These are phyloP conservation scores for Rhynchotus rufescens DNA, from an alignment of 2,797 vertebrate genomes.

Conservation along the genomic window DNA sequence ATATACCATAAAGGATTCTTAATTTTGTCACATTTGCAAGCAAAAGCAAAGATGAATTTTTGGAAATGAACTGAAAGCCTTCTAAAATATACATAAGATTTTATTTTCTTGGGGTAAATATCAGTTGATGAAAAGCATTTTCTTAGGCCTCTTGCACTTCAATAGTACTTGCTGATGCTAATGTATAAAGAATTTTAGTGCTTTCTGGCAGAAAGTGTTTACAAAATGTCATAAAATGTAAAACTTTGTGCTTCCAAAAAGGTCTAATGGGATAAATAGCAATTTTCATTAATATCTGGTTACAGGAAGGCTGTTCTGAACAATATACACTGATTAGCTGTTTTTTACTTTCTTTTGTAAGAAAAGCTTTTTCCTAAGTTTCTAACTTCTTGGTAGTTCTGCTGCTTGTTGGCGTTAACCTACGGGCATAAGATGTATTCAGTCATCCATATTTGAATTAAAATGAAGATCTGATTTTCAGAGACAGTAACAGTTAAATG, in stretches of 20 bases:
- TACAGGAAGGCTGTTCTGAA: background rate
- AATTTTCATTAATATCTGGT: constrained; percentile 8
- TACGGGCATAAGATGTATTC: constrained; percentile 40
- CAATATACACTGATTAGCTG: constrained; percentile 11
- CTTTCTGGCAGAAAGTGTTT: constrained; percentile 28
- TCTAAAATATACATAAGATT: background rate
- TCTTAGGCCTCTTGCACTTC: background rate
- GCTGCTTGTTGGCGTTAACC: background rate
- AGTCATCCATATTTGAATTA: constrained; percentile 58
- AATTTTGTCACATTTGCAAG: constrained; percentile 27
- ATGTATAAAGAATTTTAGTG: constrained; percentile 18
- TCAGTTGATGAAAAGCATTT: constrained; percentile 46
- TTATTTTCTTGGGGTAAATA: constrained; percentile 23
- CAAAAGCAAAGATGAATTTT: background rate
- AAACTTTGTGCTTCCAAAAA: constrained; percentile 30
- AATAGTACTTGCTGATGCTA: constrained; percentile 11
- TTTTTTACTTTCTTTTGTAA: too few relatives aligned
- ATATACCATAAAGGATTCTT: background rate
- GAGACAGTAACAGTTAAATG: constrained; percentile 27
- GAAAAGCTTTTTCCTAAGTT: background rate
- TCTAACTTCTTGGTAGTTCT: constrained; percentile 23
- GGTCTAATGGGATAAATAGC: background rate
- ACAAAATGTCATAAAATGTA: constrained; percentile 13
- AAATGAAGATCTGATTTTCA: constrained; percentile 60
- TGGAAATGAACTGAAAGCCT: constrained; percentile 19